Conservation (phyloP, 92 coral and sea anemone species). For the Ricordea florida region DNA sequence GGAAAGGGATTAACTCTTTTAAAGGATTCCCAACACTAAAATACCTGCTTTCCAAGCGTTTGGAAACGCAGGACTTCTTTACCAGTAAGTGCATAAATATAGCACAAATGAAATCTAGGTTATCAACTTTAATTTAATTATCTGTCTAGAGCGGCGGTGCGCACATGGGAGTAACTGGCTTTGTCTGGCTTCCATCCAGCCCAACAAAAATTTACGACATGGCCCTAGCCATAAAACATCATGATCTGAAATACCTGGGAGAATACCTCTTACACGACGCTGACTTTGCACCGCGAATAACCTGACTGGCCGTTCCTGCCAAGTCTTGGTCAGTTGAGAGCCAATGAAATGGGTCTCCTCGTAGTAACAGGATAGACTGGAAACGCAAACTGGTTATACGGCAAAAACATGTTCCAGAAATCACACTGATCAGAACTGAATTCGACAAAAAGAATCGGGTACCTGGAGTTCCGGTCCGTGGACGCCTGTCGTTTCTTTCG, state of each 20-base stretch:
- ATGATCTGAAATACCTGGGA: conserved; percentile 62
- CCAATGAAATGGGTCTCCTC: conserved; percentile 22
- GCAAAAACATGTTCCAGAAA: conserved; percentile 4
- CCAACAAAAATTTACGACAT: neutral
- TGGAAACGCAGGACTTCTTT: neutral
- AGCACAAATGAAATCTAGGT: too few relatives aligned
- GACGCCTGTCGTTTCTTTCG: neutral
- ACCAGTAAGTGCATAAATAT: too few relatives aligned
- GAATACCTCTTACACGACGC: conserved; percentile 61
- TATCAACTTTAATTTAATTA: too few relatives aligned
- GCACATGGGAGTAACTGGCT: too few relatives aligned
- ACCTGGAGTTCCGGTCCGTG: conserved; percentile 18
- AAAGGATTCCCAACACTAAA: too few relatives aligned
- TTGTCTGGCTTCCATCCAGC: neutral
- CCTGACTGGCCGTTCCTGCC: conserved; percentile 42
- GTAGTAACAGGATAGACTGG: conserved; percentile 33
- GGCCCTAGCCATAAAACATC: conserved; percentile 18
- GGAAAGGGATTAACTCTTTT: too few relatives aligned
- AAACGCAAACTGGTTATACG: conserved; percentile 26
- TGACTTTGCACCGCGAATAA: conserved; percentile 16
- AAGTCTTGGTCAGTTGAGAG: conserved; percentile 20
- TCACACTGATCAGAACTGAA: conserved; percentile 18
- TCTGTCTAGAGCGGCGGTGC: too few relatives aligned
- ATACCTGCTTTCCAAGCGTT: neutral
- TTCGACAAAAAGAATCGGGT: conserved; percentile 16